phyloP scores from a whole-genome alignment of 2,888 invertebrate species.

The Pomacea canaliculata region DNA sequence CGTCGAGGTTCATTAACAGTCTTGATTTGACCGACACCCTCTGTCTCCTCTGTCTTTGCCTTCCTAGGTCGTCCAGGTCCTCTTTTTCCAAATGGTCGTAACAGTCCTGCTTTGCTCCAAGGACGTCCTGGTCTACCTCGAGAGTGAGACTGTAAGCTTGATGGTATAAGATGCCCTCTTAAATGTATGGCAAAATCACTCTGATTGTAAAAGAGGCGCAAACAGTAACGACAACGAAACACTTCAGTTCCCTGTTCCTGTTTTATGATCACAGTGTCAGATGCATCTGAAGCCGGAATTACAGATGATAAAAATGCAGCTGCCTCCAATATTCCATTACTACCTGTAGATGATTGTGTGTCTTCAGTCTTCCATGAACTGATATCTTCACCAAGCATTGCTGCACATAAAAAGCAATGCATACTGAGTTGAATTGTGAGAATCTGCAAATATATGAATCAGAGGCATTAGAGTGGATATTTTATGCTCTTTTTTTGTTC shows the following conservation, averaged over 20 bases:
- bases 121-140: slow-evolving; percentile 23
- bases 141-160: slow-evolving; percentile 9
- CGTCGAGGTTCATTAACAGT: not conserved
- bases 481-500: no score
- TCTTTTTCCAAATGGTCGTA: slow-evolving; percentile 9
- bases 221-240: slow-evolving; percentile 10
- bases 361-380: slow-evolving; percentile 7
- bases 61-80: slow-evolving; percentile 29
- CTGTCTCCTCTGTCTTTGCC: not conserved
- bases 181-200: slow-evolving; percentile 23
- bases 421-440: no score
- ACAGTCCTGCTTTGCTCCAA: slow-evolving; percentile 13
- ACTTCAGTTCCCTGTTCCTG: slow-evolving; percentile 1
- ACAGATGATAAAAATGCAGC: slow-evolving; percentile 19
- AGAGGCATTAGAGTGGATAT: no score
- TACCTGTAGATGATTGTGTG: not conserved
- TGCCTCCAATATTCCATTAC: slow-evolving; percentile 10
- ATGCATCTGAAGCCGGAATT: not conserved
- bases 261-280: slow-evolving; percentile 10
- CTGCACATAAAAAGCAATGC: slow-evolving; percentile 25
- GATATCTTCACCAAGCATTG: slow-evolving; percentile 44
- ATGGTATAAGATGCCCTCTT: slow-evolving; percentile 17
- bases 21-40: not conserved
- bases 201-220: slow-evolving; percentile 18
- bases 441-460: no score